These are phyloP conservation scores for Eurystomus gularis DNA, from an alignment of 2,113 vertebrate species.

Conservation along the genomic window DNA sequence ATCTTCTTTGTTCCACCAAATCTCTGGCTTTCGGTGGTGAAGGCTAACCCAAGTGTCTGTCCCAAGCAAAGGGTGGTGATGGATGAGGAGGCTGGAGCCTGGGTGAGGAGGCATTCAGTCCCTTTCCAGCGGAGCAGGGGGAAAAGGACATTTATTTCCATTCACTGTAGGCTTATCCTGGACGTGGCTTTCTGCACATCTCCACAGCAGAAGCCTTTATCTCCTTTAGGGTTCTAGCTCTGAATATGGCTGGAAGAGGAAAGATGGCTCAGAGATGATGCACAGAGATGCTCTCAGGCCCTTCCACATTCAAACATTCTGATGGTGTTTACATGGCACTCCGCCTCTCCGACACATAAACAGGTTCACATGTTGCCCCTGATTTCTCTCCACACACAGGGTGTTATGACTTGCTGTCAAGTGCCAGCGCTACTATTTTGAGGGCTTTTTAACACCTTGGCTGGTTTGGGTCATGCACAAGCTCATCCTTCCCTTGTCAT, in stretches of 20 bases:
- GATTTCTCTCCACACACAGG: background rate
- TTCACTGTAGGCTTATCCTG: background rate
- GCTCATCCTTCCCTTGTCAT: background rate
- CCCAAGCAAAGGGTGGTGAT: background rate
- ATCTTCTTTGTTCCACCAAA: background rate
- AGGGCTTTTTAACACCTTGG: background rate
- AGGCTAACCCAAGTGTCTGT: background rate
- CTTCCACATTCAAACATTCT: background rate
- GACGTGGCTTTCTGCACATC: background rate
- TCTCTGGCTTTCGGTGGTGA: background rate
- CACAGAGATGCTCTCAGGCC: background rate
- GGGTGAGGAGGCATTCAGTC: background rate
- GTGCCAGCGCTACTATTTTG: background rate
- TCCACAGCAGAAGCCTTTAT: background rate
- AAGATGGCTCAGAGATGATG: accelerated
- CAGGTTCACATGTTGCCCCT: background rate
- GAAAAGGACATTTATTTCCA: background rate
- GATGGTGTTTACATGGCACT: background rate
- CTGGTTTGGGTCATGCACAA: background rate
- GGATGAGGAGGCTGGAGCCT: background rate
- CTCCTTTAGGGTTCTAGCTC: background rate
- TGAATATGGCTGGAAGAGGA: background rate
- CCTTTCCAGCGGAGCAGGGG: background rate
- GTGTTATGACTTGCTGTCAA: background rate
- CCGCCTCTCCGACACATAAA: background rate